phyloP scores from a whole-genome alignment of 2,113 vertebrate species.

The Phylloscopus trochiloides region DNA sequence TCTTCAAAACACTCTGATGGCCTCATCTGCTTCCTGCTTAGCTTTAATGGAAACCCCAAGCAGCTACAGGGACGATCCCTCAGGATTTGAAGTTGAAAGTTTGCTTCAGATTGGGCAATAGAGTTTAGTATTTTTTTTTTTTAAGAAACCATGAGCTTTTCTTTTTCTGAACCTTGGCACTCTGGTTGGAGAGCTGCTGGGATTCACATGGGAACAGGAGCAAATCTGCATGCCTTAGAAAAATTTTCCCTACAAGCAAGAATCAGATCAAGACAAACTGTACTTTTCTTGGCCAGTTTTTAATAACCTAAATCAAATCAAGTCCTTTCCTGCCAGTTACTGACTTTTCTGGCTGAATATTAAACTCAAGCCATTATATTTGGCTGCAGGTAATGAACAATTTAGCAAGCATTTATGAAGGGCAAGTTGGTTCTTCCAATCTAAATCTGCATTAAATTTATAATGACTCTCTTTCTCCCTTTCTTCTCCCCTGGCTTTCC shows the following conservation, averaged over 20 bases:
- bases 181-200: not conserved
- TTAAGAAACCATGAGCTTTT: not conserved
- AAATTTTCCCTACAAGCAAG: slow-evolving; percentile 31
- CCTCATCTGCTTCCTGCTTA: not conserved
- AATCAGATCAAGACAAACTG: slow-evolving; percentile 37
- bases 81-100: not conserved
- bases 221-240: slow-evolving; percentile 13
- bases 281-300: slow-evolving; percentile 17
- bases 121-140: not conserved
- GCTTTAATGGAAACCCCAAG: not conserved
- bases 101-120: not conserved
- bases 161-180: slow-evolving; percentile 6
- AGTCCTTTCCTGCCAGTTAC: slow-evolving; percentile 37
- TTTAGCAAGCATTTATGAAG: slow-evolving; percentile 15
- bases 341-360: slow-evolving; percentile 25
- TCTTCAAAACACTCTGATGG: not conserved
- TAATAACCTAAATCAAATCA: slow-evolving; percentile 43
- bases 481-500: not conserved
- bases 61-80: not conserved
- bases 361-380: slow-evolving; percentile 14
- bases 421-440: slow-evolving; percentile 1
- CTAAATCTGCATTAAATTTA: not conserved
- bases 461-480: not conserved
- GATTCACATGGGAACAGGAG: slow-evolving; percentile 30
- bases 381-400: slow-evolving; percentile 38